Conservation (phyloP, 2,797 vertebrate genomes). For the Pseudochirops cupreus region DNA sequence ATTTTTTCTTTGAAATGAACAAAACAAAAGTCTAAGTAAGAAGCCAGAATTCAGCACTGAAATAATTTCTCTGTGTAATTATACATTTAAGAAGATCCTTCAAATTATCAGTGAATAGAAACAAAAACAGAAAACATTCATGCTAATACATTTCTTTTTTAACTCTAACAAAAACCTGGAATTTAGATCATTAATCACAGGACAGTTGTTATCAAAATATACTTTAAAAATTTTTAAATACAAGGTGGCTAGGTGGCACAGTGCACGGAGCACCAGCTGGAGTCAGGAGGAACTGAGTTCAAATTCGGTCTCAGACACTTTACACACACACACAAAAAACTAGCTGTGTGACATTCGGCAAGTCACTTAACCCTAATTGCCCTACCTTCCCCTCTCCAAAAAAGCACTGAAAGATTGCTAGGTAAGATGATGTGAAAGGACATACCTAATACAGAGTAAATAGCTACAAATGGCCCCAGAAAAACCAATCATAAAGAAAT, state of each 20-base stretch:
- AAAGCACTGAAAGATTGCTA: neutral
- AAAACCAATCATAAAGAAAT: neutral
- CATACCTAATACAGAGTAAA: neutral
- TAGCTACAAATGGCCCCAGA: neutral
- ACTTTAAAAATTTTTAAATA: neutral
- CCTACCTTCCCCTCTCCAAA: too few species aligned
- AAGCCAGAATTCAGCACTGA: conserved; percentile 32
- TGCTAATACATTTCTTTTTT: neutral
- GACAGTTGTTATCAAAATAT: conserved; percentile 18
- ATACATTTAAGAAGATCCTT: conserved; percentile 34
- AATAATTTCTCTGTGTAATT: neutral
- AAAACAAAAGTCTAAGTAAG: conserved; percentile 29
- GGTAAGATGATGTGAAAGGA: neutral
- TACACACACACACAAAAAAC: too few species aligned
- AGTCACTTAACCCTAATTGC: too few species aligned
- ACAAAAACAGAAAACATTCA: neutral
- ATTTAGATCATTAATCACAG: neutral
- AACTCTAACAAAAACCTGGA: conserved; percentile 34
- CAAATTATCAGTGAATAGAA: conserved; percentile 25
- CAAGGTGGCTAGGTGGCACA: too few species aligned
- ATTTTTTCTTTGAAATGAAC: conserved; percentile 20
- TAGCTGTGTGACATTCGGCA: too few species aligned
- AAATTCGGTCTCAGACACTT: too few species aligned
- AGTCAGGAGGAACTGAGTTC: too few species aligned
- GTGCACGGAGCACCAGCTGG: too few species aligned